Conservation (phyloP, 2,113 vertebrate genomes). For the Rhizomys pruinosus region DNA sequence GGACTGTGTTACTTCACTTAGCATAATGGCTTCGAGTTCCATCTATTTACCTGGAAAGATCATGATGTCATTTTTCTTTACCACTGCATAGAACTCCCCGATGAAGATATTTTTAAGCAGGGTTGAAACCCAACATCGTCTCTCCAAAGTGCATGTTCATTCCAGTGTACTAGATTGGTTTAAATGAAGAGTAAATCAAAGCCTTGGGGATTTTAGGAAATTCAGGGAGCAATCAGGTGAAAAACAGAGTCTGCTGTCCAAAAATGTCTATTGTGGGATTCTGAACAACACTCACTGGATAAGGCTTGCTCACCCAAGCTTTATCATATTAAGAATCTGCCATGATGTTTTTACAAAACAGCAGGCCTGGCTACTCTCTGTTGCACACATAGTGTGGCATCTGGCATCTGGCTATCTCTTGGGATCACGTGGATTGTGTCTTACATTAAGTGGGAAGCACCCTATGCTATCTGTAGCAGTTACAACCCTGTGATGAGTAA, state of each 20-base stretch:
- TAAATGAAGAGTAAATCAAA: slow-evolving; percentile 48
- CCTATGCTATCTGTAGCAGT: not conserved
- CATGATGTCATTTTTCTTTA: too few species aligned
- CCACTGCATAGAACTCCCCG: too few species aligned
- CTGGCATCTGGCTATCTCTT: slow-evolving; percentile 56
- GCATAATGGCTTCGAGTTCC: too few species aligned
- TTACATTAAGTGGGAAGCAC: slow-evolving; percentile 62
- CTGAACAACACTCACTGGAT: slow-evolving; percentile 60
- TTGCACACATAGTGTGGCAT: slow-evolving; percentile 68
- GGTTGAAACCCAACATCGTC: not conserved
- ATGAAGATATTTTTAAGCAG: not conserved
- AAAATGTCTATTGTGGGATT: slow-evolving; percentile 59
- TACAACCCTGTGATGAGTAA: slow-evolving; percentile 8
- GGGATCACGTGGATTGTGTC: slow-evolving; percentile 1
- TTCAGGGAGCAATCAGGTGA: slow-evolving; percentile 42
- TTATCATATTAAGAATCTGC: slow-evolving; percentile 70
- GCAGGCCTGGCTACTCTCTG: slow-evolving; percentile 71
- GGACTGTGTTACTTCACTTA: too few species aligned
- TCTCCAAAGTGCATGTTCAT: not conserved
- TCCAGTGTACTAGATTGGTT: not conserved
- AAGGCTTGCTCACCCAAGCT: not conserved
- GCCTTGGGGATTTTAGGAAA: slow-evolving; percentile 47
- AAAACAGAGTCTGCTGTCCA: slow-evolving; percentile 45
- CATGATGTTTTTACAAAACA: slow-evolving; percentile 67
- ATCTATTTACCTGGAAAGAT: too few species aligned